Evolutionary conservation across 2,888 invertebrate species (phyloP).

Genomic region (Drosophila atripex): DNA sequence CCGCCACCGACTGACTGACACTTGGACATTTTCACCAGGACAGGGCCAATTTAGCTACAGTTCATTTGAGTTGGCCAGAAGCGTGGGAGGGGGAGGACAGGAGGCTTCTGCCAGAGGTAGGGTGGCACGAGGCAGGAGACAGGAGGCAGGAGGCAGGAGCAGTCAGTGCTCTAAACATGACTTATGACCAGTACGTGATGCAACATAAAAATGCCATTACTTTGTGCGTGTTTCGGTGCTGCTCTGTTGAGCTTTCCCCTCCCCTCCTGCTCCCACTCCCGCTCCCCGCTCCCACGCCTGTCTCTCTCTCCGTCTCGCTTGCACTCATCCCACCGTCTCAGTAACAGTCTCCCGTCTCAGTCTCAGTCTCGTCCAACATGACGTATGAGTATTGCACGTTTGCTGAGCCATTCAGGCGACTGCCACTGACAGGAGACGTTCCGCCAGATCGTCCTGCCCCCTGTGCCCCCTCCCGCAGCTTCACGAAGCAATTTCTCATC

Average conservation of each 20-base stretch:
- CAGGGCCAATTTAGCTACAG: constrained; percentile 70
- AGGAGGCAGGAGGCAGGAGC: constrained; percentile 47
- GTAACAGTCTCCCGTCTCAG: constrained; percentile 1
- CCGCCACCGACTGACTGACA: constrained; percentile 64
- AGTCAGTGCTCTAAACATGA: constrained; percentile 82
- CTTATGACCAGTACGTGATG: constrained; percentile 83
- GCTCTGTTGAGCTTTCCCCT: constrained; percentile 24
- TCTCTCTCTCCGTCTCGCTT: constrained; percentile 7
- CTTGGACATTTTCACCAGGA: constrained; percentile 52
- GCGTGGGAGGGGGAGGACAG: background rate
- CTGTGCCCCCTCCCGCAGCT: background rate
- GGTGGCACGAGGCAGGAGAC: background rate
- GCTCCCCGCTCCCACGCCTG: background rate
- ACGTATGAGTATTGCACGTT: constrained; percentile 81
- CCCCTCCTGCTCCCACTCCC: background rate
- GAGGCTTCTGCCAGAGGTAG: too few relatives aligned
- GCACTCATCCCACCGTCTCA: constrained; percentile 25
- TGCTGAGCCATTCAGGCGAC: constrained; percentile 55
- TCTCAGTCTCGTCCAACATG: constrained; percentile 61
- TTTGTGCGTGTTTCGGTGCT: constrained; percentile 65
- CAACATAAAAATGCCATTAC: constrained; percentile 82
- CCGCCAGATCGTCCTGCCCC: constrained; percentile 9
- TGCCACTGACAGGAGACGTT: constrained; percentile 51
- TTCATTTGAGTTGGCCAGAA: constrained; percentile 70
- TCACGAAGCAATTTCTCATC: constrained; percentile 62